Evolutionary conservation across 2,888 invertebrate genomes (phyloP).

Genomic region (Notodonta ziczac): DNA sequence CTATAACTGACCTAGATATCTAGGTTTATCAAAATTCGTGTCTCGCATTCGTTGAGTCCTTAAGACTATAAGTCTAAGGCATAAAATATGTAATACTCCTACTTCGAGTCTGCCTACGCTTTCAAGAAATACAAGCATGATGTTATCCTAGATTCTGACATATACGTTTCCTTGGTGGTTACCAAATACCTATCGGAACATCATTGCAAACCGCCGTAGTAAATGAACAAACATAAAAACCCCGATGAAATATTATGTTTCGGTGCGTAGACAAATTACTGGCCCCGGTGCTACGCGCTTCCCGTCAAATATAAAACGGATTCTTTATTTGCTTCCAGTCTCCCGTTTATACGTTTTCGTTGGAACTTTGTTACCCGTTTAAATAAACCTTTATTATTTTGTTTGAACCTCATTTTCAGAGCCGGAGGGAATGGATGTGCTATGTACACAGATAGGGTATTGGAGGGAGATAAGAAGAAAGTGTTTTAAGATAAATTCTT

Average conservation of each 20-base stretch:
- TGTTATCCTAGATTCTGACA: too few species aligned
- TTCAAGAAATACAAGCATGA: too few species aligned
- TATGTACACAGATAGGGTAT: conserved; percentile 12
- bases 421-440: conserved; percentile 21
- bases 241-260: conserved; percentile 44
- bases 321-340: conserved; percentile 40
- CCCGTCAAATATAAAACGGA: conserved; percentile 43
- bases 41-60: too few species aligned
- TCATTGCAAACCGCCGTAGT: conserved; percentile 34
- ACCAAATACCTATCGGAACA: conserved; percentile 38
- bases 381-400: conserved; percentile 50
- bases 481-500: background rate
- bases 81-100: too few species aligned
- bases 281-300: conserved; percentile 29
- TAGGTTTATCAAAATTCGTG: too few species aligned
- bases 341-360: conserved; percentile 39
- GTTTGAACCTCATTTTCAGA: conserved; percentile 44
- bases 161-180: too few species aligned
- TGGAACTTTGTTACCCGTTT: conserved; percentile 41
- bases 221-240: conserved; percentile 40
- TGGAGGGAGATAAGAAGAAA: background rate
- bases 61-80: too few species aligned
- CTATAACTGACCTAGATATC: too few species aligned
- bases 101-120: too few species aligned
- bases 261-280: conserved; percentile 41